These are phyloP conservation scores for Tetrao urogallus DNA, from an alignment of 2,113 vertebrate species.

Conservation along the genomic window DNA sequence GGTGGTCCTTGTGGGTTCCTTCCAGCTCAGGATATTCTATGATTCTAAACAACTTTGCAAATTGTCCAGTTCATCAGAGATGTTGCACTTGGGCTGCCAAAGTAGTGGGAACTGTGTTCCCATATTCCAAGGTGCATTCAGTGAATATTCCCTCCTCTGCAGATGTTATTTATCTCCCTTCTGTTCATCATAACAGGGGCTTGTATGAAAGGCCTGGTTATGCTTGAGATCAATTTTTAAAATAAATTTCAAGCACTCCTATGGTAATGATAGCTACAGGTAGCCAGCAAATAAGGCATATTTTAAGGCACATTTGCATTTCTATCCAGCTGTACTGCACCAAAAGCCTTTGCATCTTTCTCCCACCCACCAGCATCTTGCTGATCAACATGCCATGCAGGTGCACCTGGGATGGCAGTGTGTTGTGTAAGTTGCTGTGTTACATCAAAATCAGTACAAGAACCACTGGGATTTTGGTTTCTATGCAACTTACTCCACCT, in stretches of 20 bases:
- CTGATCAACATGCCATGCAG: accelerated
- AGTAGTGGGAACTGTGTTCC: accelerated
- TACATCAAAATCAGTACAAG: not conserved
- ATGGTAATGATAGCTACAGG: not conserved
- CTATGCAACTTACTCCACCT: not conserved
- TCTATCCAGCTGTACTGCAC: not conserved
- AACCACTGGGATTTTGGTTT: not conserved
- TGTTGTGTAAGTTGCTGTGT: not conserved
- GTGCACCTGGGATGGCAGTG: not conserved
- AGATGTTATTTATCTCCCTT: accelerated
- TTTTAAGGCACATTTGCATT: not conserved
- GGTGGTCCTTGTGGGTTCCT: too few species aligned
- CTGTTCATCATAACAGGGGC: not conserved
- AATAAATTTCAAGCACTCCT: not conserved
- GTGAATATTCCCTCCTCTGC: not conserved
- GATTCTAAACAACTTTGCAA: not conserved
- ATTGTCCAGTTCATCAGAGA: not conserved
- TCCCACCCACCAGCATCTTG: not conserved
- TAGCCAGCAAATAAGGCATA: not conserved
- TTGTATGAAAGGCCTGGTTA: not conserved
- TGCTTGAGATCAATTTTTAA: not conserved
- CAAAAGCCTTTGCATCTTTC: not conserved
- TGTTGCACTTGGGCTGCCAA: not conserved
- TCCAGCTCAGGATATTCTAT: not conserved
- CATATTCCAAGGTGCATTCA: not conserved